Conservation (phyloP, 2,113 vertebrate genomes). For the Morone saxatilis region DNA sequence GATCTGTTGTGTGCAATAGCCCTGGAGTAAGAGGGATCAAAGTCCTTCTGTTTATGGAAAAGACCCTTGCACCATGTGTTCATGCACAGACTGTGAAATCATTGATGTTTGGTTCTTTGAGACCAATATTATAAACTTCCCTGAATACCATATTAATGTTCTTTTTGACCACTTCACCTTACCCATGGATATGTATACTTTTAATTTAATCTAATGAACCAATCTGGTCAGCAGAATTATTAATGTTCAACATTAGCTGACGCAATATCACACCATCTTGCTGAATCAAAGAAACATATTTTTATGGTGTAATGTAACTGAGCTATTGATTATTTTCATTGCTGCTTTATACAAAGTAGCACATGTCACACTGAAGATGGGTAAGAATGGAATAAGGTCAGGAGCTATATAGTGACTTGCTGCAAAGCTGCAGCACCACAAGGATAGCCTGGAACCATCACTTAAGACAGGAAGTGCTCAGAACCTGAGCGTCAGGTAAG, state of each 20-base stretch:
- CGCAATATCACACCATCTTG: conserved; percentile 13
- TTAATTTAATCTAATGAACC: conserved; percentile 36
- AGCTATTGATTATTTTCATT: conserved; percentile 53
- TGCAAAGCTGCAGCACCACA: not conserved
- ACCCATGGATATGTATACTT: conserved; percentile 1
- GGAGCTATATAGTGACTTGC: not conserved
- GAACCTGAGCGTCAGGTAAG: conserved; percentile 40
- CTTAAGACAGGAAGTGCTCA: conserved; percentile 39
- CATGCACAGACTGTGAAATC: not conserved
- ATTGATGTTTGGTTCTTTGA: conserved; percentile 13
- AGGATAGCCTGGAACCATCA: conserved; percentile 33
- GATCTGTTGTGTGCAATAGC: not conserved
- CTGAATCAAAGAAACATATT: conserved; percentile 47
- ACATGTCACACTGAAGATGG: conserved; percentile 9
- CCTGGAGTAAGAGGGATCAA: not conserved
- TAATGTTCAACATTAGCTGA: conserved; percentile 26
- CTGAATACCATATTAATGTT: conserved; percentile 1
- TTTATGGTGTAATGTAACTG: conserved; percentile 50
- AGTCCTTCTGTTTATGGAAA: not conserved
- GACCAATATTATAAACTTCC: conserved; percentile 10
- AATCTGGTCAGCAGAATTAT: conserved; percentile 6
- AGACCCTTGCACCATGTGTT: not conserved
- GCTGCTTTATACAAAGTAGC: conserved; percentile 25
- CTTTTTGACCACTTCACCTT: conserved; percentile 28
- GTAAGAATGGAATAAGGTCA: conserved; percentile 20